A percentile compares a stretch with the other conserved stretches of the same genome.
phyloP scores from a whole-genome alignment of 92 coral and sea anemone species.

The Nematostella vectensis region DNA sequence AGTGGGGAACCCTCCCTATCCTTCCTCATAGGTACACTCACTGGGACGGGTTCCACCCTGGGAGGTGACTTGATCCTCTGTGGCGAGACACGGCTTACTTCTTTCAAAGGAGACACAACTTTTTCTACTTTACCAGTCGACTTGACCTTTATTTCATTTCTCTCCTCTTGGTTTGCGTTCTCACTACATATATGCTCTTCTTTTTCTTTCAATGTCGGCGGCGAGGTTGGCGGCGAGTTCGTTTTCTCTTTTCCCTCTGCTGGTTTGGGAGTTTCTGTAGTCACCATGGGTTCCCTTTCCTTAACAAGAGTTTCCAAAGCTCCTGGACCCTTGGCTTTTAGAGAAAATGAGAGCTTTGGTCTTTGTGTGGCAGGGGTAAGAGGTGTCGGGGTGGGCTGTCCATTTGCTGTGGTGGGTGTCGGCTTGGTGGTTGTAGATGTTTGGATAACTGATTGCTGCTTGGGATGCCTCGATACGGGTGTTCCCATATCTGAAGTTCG shows the following conservation, averaged over 20 bases:
- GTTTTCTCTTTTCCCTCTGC: not conserved
- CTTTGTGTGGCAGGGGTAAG: constrained; percentile 36
- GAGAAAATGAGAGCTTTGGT: constrained; percentile 49
- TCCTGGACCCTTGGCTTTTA: constrained; percentile 17
- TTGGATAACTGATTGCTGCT: constrained; percentile 18
- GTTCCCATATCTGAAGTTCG: constrained; percentile 46
- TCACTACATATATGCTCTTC: not conserved
- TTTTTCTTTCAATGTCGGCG: constrained; percentile 1
- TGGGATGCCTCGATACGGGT: constrained; percentile 39
- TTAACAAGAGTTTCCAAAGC: constrained; percentile 7
- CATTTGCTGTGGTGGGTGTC: constrained; percentile 14
- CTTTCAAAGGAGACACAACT: not conserved
- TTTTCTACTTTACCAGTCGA: not conserved
- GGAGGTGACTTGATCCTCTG: not conserved
- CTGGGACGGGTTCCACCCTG: constrained; percentile 17
- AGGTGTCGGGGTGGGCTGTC: constrained; percentile 20
- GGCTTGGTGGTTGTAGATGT: constrained; percentile 44
- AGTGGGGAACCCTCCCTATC: constrained; percentile 47
- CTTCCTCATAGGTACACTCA: constrained; percentile 39
- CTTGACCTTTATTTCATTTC: too few relatives aligned
- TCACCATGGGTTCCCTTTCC: not conserved
- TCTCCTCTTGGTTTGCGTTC: too few relatives aligned
- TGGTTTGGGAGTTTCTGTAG: not conserved
- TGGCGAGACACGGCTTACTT: not conserved
- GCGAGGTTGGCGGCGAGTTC: not conserved